A percentile compares a stretch with the other conserved stretches of the same genome.
Conservation (phyloP, 1,140 invertebrate species). For the Sitobion miscanthi region DNA sequence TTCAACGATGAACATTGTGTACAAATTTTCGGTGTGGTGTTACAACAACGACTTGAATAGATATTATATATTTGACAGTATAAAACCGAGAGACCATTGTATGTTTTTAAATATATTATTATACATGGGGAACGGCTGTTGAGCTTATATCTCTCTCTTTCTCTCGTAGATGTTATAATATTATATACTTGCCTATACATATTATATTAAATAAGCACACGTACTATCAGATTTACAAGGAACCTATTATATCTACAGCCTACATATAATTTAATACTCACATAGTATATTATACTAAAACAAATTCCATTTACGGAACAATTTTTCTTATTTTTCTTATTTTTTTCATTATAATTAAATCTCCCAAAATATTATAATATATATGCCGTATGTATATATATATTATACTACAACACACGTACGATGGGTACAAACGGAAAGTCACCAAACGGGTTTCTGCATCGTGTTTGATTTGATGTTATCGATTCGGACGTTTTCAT, state of each 20-base stretch:
- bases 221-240: background rate
- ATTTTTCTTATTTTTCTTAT: background rate
- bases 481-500: constrained; percentile 46
- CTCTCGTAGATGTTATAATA: background rate
- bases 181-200: too few species aligned
- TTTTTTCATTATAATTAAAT: background rate
- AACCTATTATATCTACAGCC: too few species aligned
- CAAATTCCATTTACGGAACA: constrained; percentile 8
- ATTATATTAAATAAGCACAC: too few species aligned
- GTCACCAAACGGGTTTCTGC: constrained; percentile 7
- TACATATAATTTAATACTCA: background rate
- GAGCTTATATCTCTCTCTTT: background rate
- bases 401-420: background rate
- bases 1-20: background rate
- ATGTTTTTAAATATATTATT: background rate
- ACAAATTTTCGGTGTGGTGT: background rate
- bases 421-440: background rate
- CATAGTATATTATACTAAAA: background rate
- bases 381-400: too few species aligned
- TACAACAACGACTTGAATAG: background rate
- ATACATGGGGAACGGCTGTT: background rate
- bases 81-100: background rate
- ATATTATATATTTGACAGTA: background rate
- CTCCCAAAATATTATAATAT: background rate
- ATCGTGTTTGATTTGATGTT: constrained; percentile 38